These are phyloP conservation scores for Capitella teleta DNA, from an alignment of 1,140 invertebrate genomes.

Conservation along the genomic window DNA sequence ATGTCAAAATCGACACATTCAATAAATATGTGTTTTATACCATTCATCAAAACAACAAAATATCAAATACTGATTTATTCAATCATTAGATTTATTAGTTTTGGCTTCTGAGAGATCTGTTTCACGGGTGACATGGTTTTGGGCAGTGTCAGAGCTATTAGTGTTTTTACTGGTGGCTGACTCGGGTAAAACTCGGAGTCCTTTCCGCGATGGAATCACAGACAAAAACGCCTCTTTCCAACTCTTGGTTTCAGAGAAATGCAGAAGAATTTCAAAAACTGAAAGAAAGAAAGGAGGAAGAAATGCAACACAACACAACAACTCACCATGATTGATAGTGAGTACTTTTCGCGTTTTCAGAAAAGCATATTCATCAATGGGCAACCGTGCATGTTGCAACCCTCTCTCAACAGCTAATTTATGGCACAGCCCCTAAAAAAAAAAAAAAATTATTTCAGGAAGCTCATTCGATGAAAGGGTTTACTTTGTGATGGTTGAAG, in stretches of 20 bases:
- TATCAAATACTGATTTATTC: no score
- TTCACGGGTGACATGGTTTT: no score
- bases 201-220: no score
- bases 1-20: no score
- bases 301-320: constrained; percentile 3
- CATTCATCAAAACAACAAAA: no score
- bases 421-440: constrained; percentile 68
- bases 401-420: constrained; percentile 65
- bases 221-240: no score
- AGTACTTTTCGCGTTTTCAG: constrained; percentile 90
- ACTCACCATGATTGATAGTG: constrained; percentile 85
- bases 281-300: constrained; percentile 33
- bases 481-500: constrained; percentile 86
- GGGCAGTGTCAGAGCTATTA: no score
- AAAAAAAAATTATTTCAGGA: constrained; percentile 13
- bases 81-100: no score
- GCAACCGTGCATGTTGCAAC: constrained; percentile 72
- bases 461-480: background rate
- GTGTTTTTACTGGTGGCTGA: no score
- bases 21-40: no score
- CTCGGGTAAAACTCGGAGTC: no score
- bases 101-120: no score
- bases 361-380: constrained; percentile 77
- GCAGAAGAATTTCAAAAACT: constrained; percentile 86
- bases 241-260: constrained; percentile 65